Base-by-base conservation (phyloP, 2,113 vertebrate species). In the Phoenicopterus ruber region DNA sequence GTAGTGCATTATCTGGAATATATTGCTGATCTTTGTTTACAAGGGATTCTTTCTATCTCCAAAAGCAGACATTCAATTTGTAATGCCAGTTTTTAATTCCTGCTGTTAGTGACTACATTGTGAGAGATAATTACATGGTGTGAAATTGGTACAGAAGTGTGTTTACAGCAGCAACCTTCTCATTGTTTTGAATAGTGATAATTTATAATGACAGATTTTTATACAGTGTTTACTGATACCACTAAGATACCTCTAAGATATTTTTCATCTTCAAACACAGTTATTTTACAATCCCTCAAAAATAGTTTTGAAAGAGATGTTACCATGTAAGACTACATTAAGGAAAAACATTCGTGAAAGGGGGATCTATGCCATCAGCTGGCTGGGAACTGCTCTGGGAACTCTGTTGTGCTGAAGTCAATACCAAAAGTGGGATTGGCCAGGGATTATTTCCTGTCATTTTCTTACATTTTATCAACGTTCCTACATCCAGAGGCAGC, bases 61-160 rank as follows among this genome's bases (percentile, higher is more conserved):
- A 78, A 80, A 87, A 92, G 54, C 55, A 93, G 88, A 82, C 80
- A 80, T 40, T 38, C 36, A 70, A 21, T 95, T 96, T 95, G 44
- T 55, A 96, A 92, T 89, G 77, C 36, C 24, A 73, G 29, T 84
- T 94, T 91, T 92, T 82, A 93, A 77, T 94, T 94, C 69, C 79
- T 88, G 54, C 42, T 93, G 57, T 88, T 88, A 91, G 54, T 92
- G 34, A 80, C 81, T 91, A 73, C 55, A 86, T 73, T 77, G 55
- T 85, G 79, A 82, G 61, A 63, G 49, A 94, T 93, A 95, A 95
- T 96, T 96, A 61, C 47, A 80, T 67, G 44, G 72, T 91, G 47
- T 73, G n/a, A 58, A 95, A 93, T 65, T 91, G 85, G 59, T 94
- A 84, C 54, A 86, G 50, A 95, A 96, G n/a, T 91, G 25, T 96